Evolutionary conservation across 2,797 vertebrate genomes (phyloP).

Genomic region (Sorex maritimensis): DNA sequence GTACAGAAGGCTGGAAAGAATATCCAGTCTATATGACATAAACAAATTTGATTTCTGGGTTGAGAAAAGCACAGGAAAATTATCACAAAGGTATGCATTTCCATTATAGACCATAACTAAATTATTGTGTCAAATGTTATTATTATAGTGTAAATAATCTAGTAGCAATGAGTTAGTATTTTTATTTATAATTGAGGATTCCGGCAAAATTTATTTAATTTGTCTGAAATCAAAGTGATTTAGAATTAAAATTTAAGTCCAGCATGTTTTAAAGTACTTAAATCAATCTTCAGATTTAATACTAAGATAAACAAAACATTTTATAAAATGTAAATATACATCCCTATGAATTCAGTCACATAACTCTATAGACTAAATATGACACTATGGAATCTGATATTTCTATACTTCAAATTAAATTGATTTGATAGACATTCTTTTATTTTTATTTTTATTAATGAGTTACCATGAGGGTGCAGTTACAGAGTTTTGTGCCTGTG

Average conservation of each 20-base stretch:
- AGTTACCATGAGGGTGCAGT: too few relatives aligned
- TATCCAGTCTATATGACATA: background rate
- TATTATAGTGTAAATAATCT: background rate
- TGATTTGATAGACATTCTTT: background rate
- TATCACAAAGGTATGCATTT: background rate
- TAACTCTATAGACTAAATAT: constrained; percentile 20
- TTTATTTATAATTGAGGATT: background rate
- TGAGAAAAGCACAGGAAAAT: background rate
- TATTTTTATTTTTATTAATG: too few relatives aligned
- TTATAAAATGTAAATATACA: background rate
- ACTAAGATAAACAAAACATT: background rate
- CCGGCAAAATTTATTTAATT: background rate
- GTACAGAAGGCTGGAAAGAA: background rate
- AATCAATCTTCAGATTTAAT: background rate
- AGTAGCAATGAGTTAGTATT: background rate
- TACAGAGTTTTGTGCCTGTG: too few relatives aligned
- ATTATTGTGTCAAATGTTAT: background rate
- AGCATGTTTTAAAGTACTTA: background rate
- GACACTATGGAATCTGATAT: background rate
- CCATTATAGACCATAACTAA: background rate
- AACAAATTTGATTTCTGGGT: fast-evolving
- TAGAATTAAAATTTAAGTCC: background rate
- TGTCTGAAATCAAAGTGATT: background rate
- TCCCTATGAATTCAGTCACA: background rate
- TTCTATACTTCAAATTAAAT: background rate